phyloP scores from a whole-genome alignment of 2,888 invertebrate genomes.

The Cataglyphis altisquamis region DNA sequence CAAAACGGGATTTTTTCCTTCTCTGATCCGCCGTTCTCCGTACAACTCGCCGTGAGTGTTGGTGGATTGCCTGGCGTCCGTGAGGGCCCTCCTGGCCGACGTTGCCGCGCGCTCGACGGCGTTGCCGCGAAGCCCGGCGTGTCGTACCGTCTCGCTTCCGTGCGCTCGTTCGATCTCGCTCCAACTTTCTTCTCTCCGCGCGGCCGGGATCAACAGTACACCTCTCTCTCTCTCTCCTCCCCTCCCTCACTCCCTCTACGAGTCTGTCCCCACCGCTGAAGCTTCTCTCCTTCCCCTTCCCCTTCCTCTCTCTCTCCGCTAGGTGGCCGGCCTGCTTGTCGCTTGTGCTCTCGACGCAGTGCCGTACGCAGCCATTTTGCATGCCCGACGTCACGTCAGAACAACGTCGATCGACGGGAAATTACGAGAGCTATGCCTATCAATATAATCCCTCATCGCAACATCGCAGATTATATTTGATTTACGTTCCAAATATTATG shows the following conservation, averaged over 20 bases:
- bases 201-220: conserved; percentile 77
- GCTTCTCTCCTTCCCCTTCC: conserved; percentile 57
- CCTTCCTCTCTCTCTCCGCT: conserved; percentile 64
- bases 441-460: background rate
- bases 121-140: conserved; percentile 73
- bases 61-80: conserved; percentile 82
- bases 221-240: conserved; percentile 63
- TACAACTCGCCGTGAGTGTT: conserved; percentile 75
- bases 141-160: conserved; percentile 61
- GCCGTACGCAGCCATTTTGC: conserved; percentile 69
- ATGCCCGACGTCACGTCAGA: background rate
- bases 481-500: conserved; percentile 10
- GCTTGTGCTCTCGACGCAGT: conserved; percentile 76
- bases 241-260: conserved; percentile 40
- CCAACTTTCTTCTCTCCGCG: conserved; percentile 50
- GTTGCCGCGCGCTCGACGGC: conserved; percentile 76
- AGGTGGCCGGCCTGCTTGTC: conserved; percentile 73
- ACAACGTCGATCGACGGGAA: background rate
- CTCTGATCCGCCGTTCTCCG: conserved; percentile 83
- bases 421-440: background rate
- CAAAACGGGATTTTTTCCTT: conserved; percentile 85
- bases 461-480: conserved; percentile 7
- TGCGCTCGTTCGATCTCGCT: conserved; percentile 63
- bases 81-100: conserved; percentile 72
- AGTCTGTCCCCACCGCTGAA: conserved; percentile 63